Evolutionary conservation across 2,888 invertebrate genomes (phyloP), one percentile per base, ranked within the genome.

Genomic region (Halictus ligatus): DNA sequence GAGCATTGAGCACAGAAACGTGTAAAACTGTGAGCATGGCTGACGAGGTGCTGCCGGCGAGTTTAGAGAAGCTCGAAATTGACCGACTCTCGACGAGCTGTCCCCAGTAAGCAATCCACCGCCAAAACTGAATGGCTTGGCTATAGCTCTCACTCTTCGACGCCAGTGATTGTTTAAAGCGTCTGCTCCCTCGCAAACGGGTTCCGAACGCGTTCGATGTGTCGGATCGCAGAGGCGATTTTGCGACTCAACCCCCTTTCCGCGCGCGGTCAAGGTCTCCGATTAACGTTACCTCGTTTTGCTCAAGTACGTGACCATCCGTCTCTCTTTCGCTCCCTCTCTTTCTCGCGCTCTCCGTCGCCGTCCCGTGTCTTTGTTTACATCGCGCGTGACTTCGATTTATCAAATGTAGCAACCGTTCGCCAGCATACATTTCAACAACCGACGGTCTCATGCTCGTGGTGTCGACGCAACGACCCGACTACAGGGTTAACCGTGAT

Each of bases 21-120:
- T 85, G 83, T 78, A 90, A 89, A 84, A 81, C 88, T 58, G 40
- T 82, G 86, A 92, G 87, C 82, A 94, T 94, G 94, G 94, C 92
- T 74, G 94, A 94, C 83, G 94, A 94, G 80, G 89, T 92, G 67
- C 83, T 94, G 91, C 94, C 94, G 89, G 94, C 94, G 80, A 94
- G 94, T 86, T 91, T 94, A 84, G 93, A 94, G 87, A 94, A 92
- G 89, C 93, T 94, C 86, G 93, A 94, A 85, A 94, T 94, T 89
- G 93, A 94, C 89, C 92, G 92, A 43, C 89, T 89, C 3, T 89
- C 92, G 12, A 84, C 90, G 21, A 91, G 89, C 75, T 92, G 91
- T 86, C 88, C 90, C 8, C 93, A 91, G 93, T 94, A 88, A 94
- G 93, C 89, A 80, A 83, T 80, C 46, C 60, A 69, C 10, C 18